Percentiles rank a stretch among this genome's conserved stretches.
Conservation (phyloP, 30 jellyfish, hydroid and myxozoan genomes). For the Haliclystus octoradiatus region DNA sequence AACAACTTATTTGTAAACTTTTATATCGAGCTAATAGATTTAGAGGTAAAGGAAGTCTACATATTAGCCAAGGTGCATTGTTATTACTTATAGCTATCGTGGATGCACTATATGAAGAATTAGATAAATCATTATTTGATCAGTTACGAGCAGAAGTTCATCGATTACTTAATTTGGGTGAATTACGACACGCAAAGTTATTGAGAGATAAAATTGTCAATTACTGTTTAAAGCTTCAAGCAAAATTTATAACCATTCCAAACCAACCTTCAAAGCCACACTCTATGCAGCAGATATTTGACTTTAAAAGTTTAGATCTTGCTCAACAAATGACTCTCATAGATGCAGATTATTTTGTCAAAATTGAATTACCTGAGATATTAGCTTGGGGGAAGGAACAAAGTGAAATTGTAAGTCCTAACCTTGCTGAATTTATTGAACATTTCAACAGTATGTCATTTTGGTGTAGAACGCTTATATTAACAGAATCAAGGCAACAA, state of each 20-base stretch:
- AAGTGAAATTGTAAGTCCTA: slow-evolving; percentile 85
- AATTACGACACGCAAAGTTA: slow-evolving; percentile 57
- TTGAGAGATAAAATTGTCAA: slow-evolving; percentile 82
- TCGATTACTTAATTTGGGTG: slow-evolving; percentile 77
- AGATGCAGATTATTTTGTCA: slow-evolving; percentile 82
- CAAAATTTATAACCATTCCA: slow-evolving; percentile 41
- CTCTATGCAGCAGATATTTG: slow-evolving; percentile 38
- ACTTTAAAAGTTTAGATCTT: slow-evolving; percentile 70
- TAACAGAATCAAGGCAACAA: slow-evolving; percentile 77
- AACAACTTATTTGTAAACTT: slow-evolving; percentile 74
- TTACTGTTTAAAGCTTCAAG: slow-evolving; percentile 80
- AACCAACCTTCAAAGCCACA: slow-evolving; percentile 18
- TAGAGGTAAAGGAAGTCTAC: slow-evolving; percentile 61
- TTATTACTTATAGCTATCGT: slow-evolving; percentile 58
- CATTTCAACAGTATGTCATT: slow-evolving; percentile 94
- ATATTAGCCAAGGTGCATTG: slow-evolving; percentile 59
- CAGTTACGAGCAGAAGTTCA: slow-evolving; percentile 91
- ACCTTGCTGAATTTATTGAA: slow-evolving; percentile 77
- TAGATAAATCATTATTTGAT: slow-evolving; percentile 90
- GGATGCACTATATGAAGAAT: slow-evolving; percentile 94
- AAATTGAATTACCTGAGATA: slow-evolving; percentile 88
- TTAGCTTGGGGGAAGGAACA: slow-evolving; percentile 99
- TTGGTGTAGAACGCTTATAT: slow-evolving; percentile 83
- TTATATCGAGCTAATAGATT: slow-evolving; percentile 84
- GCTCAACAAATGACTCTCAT: slow-evolving; percentile 90